Conservation (phyloP, 2,797 vertebrate species). For the Takifugu rubripes region DNA sequence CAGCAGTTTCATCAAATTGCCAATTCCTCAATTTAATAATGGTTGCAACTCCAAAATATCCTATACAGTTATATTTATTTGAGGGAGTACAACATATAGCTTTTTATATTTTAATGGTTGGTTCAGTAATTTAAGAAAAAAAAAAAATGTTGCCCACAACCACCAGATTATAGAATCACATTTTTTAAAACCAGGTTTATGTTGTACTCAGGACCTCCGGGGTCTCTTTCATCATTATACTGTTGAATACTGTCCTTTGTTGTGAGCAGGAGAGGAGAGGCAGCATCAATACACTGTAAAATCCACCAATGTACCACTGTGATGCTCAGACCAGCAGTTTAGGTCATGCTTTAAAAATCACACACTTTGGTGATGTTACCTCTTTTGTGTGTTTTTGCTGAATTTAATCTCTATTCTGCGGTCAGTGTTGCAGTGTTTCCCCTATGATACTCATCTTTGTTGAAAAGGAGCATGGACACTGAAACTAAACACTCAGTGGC, state of each 20-base stretch:
- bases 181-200: not conserved
- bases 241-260: constrained; percentile 42
- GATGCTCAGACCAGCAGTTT: constrained; percentile 49
- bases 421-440: constrained; percentile 62
- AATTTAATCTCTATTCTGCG: constrained; percentile 35
- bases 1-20: not conserved
- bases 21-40: too few species aligned
- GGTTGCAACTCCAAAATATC: not conserved
- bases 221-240: constrained; percentile 27
- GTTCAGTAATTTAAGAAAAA: too few species aligned
- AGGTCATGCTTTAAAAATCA: constrained; percentile 52
- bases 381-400: constrained; percentile 24
- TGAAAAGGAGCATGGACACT: constrained; percentile 29
- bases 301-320: constrained; percentile 60
- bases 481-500: constrained; percentile 37
- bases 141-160: too few species aligned
- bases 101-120: too few species aligned
- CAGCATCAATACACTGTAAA: constrained; percentile 51
- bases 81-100: too few species aligned
- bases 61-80: too few species aligned
- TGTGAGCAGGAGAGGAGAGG: constrained; percentile 43
- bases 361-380: constrained; percentile 19
- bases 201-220: constrained; percentile 19
- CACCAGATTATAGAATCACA: too few species aligned
- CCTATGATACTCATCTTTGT: constrained; percentile 27